A percentile compares a stretch with the other conserved stretches of the same genome.
Conservation (phyloP, 2,113 vertebrate genomes). For the Corythornis vintsioides region DNA sequence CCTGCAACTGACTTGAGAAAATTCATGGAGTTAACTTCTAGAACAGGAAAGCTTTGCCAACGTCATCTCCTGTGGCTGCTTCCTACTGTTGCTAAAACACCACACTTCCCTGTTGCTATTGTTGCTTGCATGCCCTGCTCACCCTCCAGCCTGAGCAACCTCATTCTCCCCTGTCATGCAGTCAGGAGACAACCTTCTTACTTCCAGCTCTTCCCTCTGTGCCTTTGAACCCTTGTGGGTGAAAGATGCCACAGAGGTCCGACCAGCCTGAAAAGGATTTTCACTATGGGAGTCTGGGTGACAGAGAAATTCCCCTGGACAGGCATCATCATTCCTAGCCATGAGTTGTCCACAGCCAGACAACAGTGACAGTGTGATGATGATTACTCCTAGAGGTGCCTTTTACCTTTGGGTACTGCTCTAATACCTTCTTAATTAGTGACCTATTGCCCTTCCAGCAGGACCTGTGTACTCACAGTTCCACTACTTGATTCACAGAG, state of each 20-base stretch:
- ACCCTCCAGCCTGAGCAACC: background rate
- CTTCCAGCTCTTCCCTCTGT: background rate
- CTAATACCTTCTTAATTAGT: conserved; percentile 8
- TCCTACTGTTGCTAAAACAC: background rate
- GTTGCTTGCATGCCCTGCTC: background rate
- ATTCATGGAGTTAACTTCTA: conserved; percentile 15
- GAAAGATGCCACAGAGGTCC: background rate
- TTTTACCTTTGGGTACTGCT: conserved; percentile 1
- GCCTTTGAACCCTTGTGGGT: rapidly evolving
- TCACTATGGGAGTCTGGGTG: background rate
- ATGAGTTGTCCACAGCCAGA: background rate
- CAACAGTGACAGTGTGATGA: background rate
- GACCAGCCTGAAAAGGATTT: background rate
- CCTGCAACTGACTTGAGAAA: background rate
- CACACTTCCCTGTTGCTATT: rapidly evolving
- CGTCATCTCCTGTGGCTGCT: background rate
- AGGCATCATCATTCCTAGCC: background rate
- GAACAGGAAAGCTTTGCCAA: background rate
- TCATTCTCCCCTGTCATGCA: background rate
- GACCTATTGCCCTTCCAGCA: background rate
- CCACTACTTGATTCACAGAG: background rate
- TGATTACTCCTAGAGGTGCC: background rate
- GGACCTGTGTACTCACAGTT: background rate
- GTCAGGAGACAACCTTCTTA: background rate
- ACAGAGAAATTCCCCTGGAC: background rate